Evolutionary conservation across 2,888 invertebrate species (phyloP), one percentile per base, ranked within the genome.

Genomic region (Plagodis dolabraria): DNA sequence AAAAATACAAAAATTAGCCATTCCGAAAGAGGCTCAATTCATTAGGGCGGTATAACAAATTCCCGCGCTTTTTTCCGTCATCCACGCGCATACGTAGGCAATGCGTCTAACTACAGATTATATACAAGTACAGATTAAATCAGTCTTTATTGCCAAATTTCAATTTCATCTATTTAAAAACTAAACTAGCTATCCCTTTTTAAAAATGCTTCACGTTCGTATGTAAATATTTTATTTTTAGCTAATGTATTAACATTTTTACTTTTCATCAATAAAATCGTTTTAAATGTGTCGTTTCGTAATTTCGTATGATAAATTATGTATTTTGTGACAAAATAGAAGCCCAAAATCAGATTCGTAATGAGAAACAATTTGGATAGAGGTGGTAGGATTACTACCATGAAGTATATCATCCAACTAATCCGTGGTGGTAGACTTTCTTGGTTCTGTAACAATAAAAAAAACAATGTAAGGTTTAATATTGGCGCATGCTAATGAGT

Each of bases 391-490:
- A 94, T 66, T 0, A 92, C 91, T 0, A 92, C 87, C 51, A 87
- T 88, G 66, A 94, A 92, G 70, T 90, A 92, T 44, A 95, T 82
- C 5, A 93, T 80, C 35, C 74, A 71, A 56, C 77, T 77, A 43
- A 95, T 93, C 57, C 87, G 85, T 36, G 85, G 73, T 0, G 95
- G 95, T 0, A 95, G 76, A 2, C 92, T 93, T 69, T 93, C 92
- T 87, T 94, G 94, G 71, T 93, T 91, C 95, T 95, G 92, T 63
- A 93, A 90, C 54, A 60, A 64, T 68, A 53, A 22, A 22, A 56
- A 36, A 43, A 33, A 52, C 33, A 43, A 45, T 44, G 5, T 8
- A 0, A 9, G n/a, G 2, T 36, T 36, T 8, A 7, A 36, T 5
- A 5, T 8, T 36, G 36, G 5, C 36, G 22, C 22, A 22, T 22